phyloP scores from a whole-genome alignment of 37 sponge, comb jelly and placozoan species.

The Eunapius fragilis region DNA sequence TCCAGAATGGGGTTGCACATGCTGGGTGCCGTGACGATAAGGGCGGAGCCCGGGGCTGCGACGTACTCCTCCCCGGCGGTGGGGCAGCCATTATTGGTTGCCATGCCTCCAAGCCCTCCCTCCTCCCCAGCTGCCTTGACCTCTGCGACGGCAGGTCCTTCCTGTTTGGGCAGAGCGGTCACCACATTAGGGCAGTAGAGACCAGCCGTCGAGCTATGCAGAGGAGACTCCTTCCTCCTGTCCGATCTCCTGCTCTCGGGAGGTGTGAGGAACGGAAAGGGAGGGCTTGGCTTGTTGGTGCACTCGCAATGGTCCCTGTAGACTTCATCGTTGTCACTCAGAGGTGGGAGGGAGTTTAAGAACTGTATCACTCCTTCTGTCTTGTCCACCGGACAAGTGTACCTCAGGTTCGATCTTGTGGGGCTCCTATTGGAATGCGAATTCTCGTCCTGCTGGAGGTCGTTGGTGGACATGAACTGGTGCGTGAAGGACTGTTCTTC shows the following conservation, averaged over 20 bases:
- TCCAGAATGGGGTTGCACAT: background rate
- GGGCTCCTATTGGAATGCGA: background rate
- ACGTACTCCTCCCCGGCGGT: background rate
- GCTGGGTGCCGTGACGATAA: too few relatives aligned
- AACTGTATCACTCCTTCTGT: constrained; percentile 26
- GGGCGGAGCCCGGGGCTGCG: too few relatives aligned
- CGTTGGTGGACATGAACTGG: background rate
- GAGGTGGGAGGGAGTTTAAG: constrained; percentile 36
- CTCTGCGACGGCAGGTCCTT: background rate
- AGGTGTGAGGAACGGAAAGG: constrained; percentile 69
- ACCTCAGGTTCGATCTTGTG: background rate
- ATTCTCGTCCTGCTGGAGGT: background rate
- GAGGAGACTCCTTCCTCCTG: constrained; percentile 2
- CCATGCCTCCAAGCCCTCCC: background rate
- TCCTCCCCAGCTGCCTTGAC: background rate
- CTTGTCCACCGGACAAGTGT: constrained; percentile 47
- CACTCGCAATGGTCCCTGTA: constrained; percentile 60
- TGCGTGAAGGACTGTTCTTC: background rate
- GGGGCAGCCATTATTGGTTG: background rate
- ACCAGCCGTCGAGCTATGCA: background rate
- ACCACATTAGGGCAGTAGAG: background rate
- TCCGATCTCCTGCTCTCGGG: constrained; percentile 49
- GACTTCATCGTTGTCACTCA: constrained; percentile 51
- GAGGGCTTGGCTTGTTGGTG: constrained; percentile 45
- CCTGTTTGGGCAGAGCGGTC: background rate